Percentiles rank a stretch among this genome's conserved stretches.
Evolutionary conservation across 2,797 vertebrate species (phyloP).

Genomic region (Pseudotriccus pelzelni): DNA sequence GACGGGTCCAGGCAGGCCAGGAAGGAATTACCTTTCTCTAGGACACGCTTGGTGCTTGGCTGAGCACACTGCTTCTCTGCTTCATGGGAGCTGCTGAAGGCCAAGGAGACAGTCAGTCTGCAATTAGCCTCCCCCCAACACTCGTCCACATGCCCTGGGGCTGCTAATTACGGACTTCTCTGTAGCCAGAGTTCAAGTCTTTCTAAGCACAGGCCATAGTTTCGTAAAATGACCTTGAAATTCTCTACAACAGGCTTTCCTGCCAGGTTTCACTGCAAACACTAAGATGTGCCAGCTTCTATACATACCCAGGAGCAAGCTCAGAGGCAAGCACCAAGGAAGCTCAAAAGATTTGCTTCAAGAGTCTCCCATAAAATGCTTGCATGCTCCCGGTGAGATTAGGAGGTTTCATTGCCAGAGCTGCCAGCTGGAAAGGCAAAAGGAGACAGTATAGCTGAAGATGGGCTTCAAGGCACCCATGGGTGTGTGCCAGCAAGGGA

Average conservation of each 20-base stretch:
- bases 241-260: neutral
- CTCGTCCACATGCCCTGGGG: neutral
- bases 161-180: slow-evolving; percentile 26
- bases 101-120: slow-evolving; percentile 72
- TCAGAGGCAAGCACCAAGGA: neutral
- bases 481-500: neutral
- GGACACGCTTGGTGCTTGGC: slow-evolving; percentile 63
- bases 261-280: neutral
- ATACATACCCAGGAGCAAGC: slow-evolving; percentile 4
- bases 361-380: neutral
- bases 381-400: neutral
- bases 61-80: slow-evolving; percentile 48
- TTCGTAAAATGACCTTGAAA: slow-evolving; percentile 22
- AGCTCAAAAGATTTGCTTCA: neutral
- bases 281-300: neutral
- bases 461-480: neutral
- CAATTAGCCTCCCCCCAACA: slow-evolving; percentile 8
- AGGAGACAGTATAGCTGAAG: neutral
- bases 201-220: neutral
- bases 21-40: slow-evolving; percentile 71
- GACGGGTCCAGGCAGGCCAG: slow-evolving; percentile 47
- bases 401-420: neutral
- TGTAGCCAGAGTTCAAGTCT: neutral
- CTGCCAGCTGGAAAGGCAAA: slow-evolving; percentile 19
- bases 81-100: slow-evolving; percentile 42